Evolutionary conservation across 2,113 vertebrate species (phyloP).

Genomic region (Catharus minimus): DNA sequence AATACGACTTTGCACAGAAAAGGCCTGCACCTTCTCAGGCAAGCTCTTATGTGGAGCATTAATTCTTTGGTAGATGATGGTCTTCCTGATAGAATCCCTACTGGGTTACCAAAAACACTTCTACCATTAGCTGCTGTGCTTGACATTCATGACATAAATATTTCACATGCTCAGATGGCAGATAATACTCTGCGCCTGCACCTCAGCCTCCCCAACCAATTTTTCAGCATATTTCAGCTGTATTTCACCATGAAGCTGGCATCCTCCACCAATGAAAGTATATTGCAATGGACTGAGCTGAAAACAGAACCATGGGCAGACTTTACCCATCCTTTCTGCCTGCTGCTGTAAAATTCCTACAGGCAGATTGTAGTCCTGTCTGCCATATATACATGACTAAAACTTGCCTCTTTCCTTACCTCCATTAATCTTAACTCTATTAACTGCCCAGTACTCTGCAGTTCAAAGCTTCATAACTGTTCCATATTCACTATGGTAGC

Average conservation of each 20-base stretch:
- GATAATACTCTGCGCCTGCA: background rate
- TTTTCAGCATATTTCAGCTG: background rate
- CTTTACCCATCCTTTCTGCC: background rate
- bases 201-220: background rate
- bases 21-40: background rate
- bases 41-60: background rate
- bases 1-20: background rate
- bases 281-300: background rate
- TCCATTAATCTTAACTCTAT: background rate
- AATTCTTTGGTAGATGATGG: background rate
- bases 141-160: background rate
- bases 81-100: background rate
- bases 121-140: background rate
- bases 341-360: background rate
- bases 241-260: background rate
- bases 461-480: background rate
- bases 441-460: background rate
- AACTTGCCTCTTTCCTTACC: background rate
- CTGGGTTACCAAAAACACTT: background rate
- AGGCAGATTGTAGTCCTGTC: background rate
- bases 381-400: background rate
- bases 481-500: background rate
- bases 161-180: background rate
- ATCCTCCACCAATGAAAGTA: background rate
- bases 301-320: background rate